Percentiles rank a stretch among this genome's conserved stretches.
These are phyloP conservation scores for Aelia acuminata DNA, from an alignment of 2,888 invertebrate species.

Conservation along the genomic window DNA sequence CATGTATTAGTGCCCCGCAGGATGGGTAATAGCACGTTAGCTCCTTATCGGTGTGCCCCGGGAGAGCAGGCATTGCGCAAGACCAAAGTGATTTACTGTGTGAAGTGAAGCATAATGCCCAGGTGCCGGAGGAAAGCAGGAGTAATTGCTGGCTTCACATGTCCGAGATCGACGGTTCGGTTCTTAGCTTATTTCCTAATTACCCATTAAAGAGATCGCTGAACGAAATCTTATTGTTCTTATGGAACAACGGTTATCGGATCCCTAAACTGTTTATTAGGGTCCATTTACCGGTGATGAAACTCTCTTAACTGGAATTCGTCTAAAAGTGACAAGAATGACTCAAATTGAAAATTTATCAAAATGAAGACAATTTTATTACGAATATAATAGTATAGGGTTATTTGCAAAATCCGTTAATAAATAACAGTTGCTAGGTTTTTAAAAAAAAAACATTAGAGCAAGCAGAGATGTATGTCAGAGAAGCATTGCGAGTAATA, in stretches of 20 bases:
- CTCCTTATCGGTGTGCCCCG: conserved; percentile 47
- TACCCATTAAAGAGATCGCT: neutral
- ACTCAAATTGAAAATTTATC: too few relatives aligned
- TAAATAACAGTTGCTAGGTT: too few relatives aligned
- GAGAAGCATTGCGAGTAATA: too few relatives aligned
- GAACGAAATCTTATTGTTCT: conserved; percentile 42
- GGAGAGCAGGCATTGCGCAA: conserved; percentile 39
- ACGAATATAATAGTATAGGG: too few relatives aligned
- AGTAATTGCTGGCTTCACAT: neutral
- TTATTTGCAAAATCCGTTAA: too few relatives aligned
- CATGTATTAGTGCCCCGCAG: conserved; percentile 13
- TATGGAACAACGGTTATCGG: neutral
- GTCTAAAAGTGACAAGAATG: too few relatives aligned
- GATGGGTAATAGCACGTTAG: conserved; percentile 43
- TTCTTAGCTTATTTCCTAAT: neutral
- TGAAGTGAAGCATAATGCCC: conserved; percentile 56
- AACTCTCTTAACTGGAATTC: neutral
- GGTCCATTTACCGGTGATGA: neutral
- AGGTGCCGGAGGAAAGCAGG: neutral
- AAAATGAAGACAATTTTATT: too few relatives aligned
- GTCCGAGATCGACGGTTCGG: neutral
- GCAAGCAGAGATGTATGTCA: too few relatives aligned
- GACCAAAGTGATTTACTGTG: conserved; percentile 40
- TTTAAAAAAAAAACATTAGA: too few relatives aligned
- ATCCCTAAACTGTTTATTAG: neutral